A percentile compares a stretch with the other conserved stretches of the same genome.
Evolutionary conservation across 35 echinoderm and acorn worm genomes (phyloP).

Genomic region (Heliocidaris tuberculata): DNA sequence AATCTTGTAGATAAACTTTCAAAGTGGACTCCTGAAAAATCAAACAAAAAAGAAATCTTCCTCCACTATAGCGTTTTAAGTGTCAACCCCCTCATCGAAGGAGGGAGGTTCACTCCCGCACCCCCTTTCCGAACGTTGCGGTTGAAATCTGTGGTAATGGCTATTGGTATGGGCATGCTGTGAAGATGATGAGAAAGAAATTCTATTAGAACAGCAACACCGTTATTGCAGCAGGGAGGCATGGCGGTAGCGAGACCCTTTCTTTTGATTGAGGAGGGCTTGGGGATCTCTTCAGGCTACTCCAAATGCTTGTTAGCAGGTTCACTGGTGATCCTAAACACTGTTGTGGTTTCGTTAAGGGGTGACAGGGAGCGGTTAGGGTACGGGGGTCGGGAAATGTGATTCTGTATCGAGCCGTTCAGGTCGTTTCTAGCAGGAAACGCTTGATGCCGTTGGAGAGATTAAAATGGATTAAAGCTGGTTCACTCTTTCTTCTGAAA

Average conservation of each 20-base stretch:
- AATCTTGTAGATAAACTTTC: no score
- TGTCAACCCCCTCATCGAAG: neutral
- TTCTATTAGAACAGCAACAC: slow-evolving; percentile 34
- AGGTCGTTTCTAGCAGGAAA: neutral
- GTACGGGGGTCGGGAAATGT: neutral
- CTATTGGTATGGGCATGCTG: slow-evolving; percentile 40
- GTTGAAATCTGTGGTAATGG: neutral
- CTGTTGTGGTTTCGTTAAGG: neutral
- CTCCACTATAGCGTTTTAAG: neutral
- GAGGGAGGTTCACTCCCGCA: slow-evolving; percentile 7
- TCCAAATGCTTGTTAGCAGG: slow-evolving; percentile 5
- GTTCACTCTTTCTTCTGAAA: neutral
- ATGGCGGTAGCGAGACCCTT: neutral
- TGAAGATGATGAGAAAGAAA: slow-evolving; percentile 43
- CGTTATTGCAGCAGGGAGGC: slow-evolving; percentile 48
- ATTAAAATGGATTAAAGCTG: neutral
- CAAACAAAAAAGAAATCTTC: neutral
- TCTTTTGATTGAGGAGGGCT: slow-evolving; percentile 9
- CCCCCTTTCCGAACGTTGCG: neutral
- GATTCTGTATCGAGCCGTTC: neutral
- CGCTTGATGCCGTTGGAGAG: neutral
- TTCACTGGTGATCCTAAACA: neutral
- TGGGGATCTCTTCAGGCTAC: neutral
- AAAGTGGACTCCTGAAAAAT: no score
- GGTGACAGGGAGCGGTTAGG: neutral